These are phyloP conservation scores for Grantiella picta DNA, from an alignment of 2,113 vertebrate genomes.

Conservation along the genomic window DNA sequence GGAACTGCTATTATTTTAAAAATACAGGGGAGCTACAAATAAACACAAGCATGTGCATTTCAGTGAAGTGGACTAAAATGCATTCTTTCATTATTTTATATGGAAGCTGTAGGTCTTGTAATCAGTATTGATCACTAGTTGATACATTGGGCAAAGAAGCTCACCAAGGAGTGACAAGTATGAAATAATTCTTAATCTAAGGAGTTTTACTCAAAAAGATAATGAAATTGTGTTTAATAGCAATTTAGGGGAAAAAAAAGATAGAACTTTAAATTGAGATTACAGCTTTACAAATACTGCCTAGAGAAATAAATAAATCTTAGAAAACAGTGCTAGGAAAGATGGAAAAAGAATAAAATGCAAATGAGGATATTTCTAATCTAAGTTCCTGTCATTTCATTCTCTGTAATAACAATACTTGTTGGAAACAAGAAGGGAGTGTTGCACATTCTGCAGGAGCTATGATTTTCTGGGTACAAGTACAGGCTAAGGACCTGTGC, in stretches of 20 bases:
- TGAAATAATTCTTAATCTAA: neutral
- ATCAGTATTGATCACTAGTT: neutral
- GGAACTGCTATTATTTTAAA: neutral
- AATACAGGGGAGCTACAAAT: neutral
- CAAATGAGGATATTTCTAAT: neutral
- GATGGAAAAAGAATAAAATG: neutral
- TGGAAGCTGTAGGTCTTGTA: neutral
- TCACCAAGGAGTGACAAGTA: neutral
- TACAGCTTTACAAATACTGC: neutral
- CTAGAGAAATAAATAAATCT: neutral
- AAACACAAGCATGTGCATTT: neutral
- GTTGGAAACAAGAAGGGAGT: neutral
- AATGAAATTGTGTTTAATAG: neutral
- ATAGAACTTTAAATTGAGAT: neutral
- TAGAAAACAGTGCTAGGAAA: neutral
- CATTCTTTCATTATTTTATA: neutral
- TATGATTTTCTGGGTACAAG: neutral
- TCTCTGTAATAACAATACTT: neutral
- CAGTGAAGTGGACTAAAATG: neutral
- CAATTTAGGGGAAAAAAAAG: neutral
- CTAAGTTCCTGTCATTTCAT: neutral
- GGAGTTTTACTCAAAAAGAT: neutral
- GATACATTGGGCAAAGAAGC: neutral
- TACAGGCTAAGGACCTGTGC: neutral
- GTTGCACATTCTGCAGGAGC: neutral